Evolutionary conservation across 1,140 invertebrate species (phyloP).

Genomic region (Kradibia gibbosae): DNA sequence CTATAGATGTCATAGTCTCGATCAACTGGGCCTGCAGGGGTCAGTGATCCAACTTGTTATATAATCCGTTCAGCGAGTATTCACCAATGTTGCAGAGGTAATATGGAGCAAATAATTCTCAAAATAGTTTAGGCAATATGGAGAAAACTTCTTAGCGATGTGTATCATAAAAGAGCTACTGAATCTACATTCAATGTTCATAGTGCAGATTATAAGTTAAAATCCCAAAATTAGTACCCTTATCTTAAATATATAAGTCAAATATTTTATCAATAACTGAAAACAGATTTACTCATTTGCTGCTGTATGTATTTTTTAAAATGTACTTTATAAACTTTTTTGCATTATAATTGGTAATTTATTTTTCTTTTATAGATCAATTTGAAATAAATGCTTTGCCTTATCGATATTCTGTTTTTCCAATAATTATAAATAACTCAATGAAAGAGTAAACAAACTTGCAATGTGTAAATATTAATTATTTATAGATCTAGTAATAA

Average conservation of each 20-base stretch:
- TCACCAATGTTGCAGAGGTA: slow-evolving; percentile 60
- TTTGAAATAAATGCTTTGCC: slow-evolving; percentile 2
- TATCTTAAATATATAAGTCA: slow-evolving; percentile 30
- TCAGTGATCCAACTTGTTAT: slow-evolving; percentile 60
- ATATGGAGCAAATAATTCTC: slow-evolving; percentile 63
- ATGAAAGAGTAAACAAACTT: neutral
- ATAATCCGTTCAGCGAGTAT: slow-evolving; percentile 60
- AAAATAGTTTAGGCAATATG: slow-evolving; percentile 63
- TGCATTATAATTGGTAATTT: no score
- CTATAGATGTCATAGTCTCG: slow-evolving; percentile 56
- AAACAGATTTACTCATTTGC: slow-evolving; percentile 33
- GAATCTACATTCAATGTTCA: slow-evolving; percentile 22
- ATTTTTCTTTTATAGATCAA: no score
- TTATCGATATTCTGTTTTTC: neutral
- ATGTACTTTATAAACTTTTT: no score
- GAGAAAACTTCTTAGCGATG: slow-evolving; percentile 34
- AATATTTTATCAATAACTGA: slow-evolving; percentile 36
- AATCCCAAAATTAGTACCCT: slow-evolving; percentile 35
- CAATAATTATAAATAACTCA: neutral
- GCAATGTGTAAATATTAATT: neutral
- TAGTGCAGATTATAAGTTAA: slow-evolving; percentile 30
- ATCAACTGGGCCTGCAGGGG: slow-evolving; percentile 56
- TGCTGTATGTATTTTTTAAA: slow-evolving; percentile 23
- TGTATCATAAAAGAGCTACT: slow-evolving; percentile 42
- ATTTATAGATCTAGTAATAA: neutral